Evolutionary conservation across 1,140 invertebrate genomes (phyloP).

Genomic region (Papilio glaucus): DNA sequence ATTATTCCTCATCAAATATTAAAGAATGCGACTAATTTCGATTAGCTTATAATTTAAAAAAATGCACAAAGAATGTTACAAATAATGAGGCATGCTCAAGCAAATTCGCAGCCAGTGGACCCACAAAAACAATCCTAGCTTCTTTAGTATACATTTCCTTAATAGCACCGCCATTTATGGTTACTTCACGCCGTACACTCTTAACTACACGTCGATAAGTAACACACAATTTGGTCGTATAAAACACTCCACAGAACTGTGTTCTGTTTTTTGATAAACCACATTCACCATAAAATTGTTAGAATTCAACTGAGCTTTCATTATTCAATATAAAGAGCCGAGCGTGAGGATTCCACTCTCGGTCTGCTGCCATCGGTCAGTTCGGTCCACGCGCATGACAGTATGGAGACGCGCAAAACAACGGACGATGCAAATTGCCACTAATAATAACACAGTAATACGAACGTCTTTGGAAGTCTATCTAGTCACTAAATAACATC

Average conservation of each 20-base stretch:
- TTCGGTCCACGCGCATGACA: not conserved
- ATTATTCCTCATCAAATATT: constrained; percentile 33
- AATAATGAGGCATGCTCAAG: not conserved
- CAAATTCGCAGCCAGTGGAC: constrained; percentile 50
- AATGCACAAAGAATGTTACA: constrained; percentile 24
- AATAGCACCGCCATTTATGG: constrained; percentile 78
- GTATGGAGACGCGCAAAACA: constrained; percentile 19
- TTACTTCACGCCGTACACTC: constrained; percentile 46
- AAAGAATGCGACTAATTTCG: constrained; percentile 11
- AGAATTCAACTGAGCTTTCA: constrained; percentile 27
- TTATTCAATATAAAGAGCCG: constrained; percentile 12
- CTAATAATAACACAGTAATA: constrained; percentile 18
- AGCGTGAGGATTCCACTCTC: not conserved
- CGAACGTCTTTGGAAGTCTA: constrained; percentile 24
- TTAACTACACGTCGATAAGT: constrained; percentile 37
- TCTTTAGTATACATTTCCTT: constrained; percentile 72
- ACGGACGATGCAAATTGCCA: constrained; percentile 27
- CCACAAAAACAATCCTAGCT: constrained; percentile 52
- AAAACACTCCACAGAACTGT: constrained; percentile 25
- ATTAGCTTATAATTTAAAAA: constrained; percentile 28
- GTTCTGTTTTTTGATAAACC: constrained; percentile 1
- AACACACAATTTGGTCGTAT: constrained; percentile 25
- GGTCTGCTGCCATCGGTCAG: not conserved
- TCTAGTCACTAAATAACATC: constrained; percentile 38
- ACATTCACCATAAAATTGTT: constrained; percentile 21